Conservation (phyloP, 1,140 invertebrate species). For the Dysdera silvatica region DNA sequence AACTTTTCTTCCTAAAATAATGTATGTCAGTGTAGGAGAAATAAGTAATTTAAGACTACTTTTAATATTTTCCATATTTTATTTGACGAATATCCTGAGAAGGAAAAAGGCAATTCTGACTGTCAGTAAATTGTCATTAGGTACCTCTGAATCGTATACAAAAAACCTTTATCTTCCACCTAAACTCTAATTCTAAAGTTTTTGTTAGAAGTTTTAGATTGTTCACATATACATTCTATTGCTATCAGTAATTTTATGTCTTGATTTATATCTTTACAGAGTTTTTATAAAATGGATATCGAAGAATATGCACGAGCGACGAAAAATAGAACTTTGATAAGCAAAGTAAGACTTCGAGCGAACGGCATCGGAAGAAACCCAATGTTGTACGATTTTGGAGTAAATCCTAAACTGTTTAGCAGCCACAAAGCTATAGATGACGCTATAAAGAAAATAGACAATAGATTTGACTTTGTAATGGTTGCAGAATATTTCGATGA, state of each 20-base stretch:
- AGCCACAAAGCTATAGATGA: slow-evolving; percentile 25
- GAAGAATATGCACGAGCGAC: slow-evolving; percentile 23
- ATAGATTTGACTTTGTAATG: slow-evolving; percentile 49
- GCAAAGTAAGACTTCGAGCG: slow-evolving; percentile 11
- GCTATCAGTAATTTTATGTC: background rate
- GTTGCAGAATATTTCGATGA: slow-evolving; percentile 51
- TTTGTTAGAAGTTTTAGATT: background rate
- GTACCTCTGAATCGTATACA: too few species aligned
- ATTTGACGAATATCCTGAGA: too few species aligned
- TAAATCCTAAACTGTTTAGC: slow-evolving; percentile 33
- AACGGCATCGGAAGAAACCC: slow-evolving; percentile 41
- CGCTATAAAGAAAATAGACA: slow-evolving; percentile 40
- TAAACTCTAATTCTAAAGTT: background rate
- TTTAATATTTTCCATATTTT: too few species aligned
- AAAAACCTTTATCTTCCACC: too few species aligned
- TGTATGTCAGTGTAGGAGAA: too few species aligned
- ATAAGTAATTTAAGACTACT: too few species aligned
- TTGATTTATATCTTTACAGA: slow-evolving; percentile 13
- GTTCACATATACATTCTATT: background rate
- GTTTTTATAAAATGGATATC: slow-evolving; percentile 27
- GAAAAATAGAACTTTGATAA: slow-evolving; percentile 8
- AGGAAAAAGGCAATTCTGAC: too few species aligned
- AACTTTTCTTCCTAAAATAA: too few species aligned
- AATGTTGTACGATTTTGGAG: slow-evolving; percentile 45
- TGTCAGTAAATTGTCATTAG: too few species aligned